phyloP scores from a whole-genome alignment of 2,113 vertebrate species.

The Dermatemys mawii region DNA sequence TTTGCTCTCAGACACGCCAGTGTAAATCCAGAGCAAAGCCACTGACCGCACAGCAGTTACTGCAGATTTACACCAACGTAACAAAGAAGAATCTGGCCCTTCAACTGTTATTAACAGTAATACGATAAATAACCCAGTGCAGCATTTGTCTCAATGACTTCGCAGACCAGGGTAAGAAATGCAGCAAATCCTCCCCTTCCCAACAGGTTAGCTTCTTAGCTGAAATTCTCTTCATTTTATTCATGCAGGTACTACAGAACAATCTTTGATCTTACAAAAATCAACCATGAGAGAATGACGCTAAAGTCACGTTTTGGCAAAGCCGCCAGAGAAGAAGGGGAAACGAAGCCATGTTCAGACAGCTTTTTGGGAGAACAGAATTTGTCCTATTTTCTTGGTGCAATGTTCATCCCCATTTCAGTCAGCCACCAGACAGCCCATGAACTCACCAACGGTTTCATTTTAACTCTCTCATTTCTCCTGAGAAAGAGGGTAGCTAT shows the following conservation, averaged over 20 bases:
- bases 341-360: background rate
- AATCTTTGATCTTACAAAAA: background rate
- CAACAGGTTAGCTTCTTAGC: background rate
- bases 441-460: background rate
- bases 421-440: fast-evolving
- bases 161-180: background rate
- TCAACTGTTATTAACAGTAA: background rate
- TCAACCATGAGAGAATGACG: background rate
- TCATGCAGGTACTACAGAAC: background rate
- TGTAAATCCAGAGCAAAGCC: background rate
- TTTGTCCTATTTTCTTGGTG: background rate
- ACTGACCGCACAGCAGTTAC: background rate
- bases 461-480: background rate
- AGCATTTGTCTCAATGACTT: background rate
- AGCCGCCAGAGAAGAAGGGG: background rate
- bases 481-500: background rate
- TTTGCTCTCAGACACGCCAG: background rate
- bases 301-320: background rate
- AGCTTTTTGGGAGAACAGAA: background rate
- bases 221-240: background rate
- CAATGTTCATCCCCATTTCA: fast-evolving
- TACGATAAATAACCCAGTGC: background rate
- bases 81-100: background rate
- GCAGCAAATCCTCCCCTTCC: background rate
- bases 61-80: background rate